phyloP scores from a whole-genome alignment of 1,140 invertebrate species.

The Drosophila orena region DNA sequence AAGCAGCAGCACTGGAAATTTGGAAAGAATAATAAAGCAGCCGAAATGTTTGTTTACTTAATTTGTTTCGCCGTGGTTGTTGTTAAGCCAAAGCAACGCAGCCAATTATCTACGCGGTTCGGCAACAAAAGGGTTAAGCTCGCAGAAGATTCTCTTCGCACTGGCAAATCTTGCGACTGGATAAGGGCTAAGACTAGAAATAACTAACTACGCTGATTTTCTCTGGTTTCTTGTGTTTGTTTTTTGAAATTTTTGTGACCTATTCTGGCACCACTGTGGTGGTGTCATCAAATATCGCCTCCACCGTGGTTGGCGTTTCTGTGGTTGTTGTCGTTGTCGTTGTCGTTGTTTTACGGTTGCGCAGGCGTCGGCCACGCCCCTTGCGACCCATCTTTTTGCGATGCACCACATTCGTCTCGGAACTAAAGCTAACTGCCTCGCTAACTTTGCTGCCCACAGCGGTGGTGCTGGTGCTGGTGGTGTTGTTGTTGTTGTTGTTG shows the following conservation, averaged over 20 bases:
- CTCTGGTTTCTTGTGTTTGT: constrained; percentile 4
- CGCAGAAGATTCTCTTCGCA: constrained; percentile 21
- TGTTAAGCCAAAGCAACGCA: constrained; percentile 63
- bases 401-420: constrained; percentile 69
- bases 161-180: constrained; percentile 16
- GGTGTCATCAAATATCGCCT: constrained; percentile 10
- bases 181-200: constrained; percentile 73
- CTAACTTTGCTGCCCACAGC: constrained; percentile 49
- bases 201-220: constrained; percentile 67
- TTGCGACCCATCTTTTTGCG: constrained; percentile 65
- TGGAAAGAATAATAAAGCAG: constrained; percentile 36
- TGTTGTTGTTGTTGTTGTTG: constrained; percentile 10
- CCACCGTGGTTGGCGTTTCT: constrained; percentile 24
- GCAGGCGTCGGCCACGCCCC: constrained; percentile 56
- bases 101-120: constrained; percentile 75
- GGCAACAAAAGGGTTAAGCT: constrained; percentile 40
- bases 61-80: constrained; percentile 14
- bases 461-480: not conserved
- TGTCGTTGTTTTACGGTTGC: constrained; percentile 33
- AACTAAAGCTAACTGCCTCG: constrained; percentile 63
- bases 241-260: constrained; percentile 2
- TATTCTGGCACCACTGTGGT: constrained; percentile 41
- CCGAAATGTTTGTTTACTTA: constrained; percentile 31
- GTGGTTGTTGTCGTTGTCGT: constrained; percentile 32
- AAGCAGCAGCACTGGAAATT: constrained; percentile 54